Evolutionary conservation across 1,140 invertebrate genomes (phyloP).

Genomic region (Bombus haemorrhoidalis): DNA sequence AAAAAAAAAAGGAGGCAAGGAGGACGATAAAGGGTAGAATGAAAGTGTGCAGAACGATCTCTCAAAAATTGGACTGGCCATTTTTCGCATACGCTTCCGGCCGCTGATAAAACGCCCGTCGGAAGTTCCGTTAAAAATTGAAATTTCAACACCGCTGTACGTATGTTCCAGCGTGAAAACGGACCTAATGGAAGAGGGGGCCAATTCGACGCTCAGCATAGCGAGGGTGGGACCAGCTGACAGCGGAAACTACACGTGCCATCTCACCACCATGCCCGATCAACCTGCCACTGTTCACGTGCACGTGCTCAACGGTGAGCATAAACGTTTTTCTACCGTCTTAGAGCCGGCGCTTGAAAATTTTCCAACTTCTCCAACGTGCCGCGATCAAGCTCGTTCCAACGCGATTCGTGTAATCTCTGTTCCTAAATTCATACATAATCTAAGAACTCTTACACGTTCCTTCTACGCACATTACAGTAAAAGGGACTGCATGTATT

Average conservation of each 20-base stretch:
- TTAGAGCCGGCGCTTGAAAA: no score
- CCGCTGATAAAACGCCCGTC: background rate
- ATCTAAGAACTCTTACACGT: no score
- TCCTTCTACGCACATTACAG: rapidly evolving
- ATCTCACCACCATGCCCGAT: conserved; percentile 84
- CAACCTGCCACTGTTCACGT: conserved; percentile 87
- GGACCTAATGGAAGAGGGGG: conserved; percentile 88
- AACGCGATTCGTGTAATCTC: no score
- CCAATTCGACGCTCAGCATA: conserved; percentile 89
- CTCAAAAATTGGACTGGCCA: background rate
- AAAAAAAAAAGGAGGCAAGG: no score
- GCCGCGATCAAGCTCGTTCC: rapidly evolving
- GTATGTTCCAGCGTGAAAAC: conserved; percentile 86
- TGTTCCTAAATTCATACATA: no score
- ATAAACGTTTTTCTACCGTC: background rate
- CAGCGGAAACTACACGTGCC: conserved; percentile 91
- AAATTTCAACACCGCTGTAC: conserved; percentile 28
- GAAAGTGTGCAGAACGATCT: background rate
- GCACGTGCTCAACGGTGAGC: conserved; percentile 89
- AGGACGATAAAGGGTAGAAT: background rate
- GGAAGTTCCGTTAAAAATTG: conserved; percentile 8
- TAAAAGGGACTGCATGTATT: no score
- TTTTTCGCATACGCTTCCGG: background rate
- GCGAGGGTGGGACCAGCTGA: conserved; percentile 89
- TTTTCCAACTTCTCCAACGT: background rate